Base-by-base conservation (phyloP, 2,888 invertebrate genomes). In the Drosophila meridionalis region DNA sequence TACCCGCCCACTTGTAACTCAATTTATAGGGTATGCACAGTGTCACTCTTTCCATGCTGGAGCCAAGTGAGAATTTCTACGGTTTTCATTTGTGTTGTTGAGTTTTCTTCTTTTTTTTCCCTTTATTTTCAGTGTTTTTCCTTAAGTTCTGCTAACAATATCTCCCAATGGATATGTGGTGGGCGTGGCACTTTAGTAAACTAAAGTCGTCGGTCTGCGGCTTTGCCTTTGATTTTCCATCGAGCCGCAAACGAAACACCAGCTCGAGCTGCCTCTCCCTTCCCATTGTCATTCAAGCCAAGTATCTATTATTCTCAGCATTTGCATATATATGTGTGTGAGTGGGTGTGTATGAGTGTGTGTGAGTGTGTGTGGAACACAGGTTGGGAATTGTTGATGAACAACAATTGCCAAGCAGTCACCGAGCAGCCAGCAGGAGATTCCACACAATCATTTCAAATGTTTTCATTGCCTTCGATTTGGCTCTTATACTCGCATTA, bases 301-400 rank as follows among this genome's bases (percentile, higher is more conserved):
- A 84, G 80, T 81, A 75, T 73, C 84, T 76, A 76, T 86, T 81
- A 83, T 77, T 61, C 69, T 30, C 53, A 38, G 48, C 70, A 77
- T 74, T 67, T 76, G 73, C 64, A 50, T 74, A 60, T 47, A 58
- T 69, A 12, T 26, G 8, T 48, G 58, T 73, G 73, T 75, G 63
- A 62, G 78, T 86, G 81, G 53, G 40, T 5, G 40, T 5, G 38
- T 2, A 12, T 11, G 36, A 12, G 55, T 55, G 43, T 11, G 42
- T 53, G 61, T 73, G 20, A 20, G 74, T 73, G 67, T 68, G 80
- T 86, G 87, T 70, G 50, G 36, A 32, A 74, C 74, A 74, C 43
- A 42, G 12, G 32, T 11, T 30, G 32, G 12, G 32, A 68, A 14
- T 28, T 32, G 56, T 32, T 42, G 69, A 32, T 58, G 69, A 52